A percentile compares a stretch with the other conserved stretches of the same genome.
Evolutionary conservation across 1,140 invertebrate genomes (phyloP).

Genomic region (Odontomachus brunneus): DNA sequence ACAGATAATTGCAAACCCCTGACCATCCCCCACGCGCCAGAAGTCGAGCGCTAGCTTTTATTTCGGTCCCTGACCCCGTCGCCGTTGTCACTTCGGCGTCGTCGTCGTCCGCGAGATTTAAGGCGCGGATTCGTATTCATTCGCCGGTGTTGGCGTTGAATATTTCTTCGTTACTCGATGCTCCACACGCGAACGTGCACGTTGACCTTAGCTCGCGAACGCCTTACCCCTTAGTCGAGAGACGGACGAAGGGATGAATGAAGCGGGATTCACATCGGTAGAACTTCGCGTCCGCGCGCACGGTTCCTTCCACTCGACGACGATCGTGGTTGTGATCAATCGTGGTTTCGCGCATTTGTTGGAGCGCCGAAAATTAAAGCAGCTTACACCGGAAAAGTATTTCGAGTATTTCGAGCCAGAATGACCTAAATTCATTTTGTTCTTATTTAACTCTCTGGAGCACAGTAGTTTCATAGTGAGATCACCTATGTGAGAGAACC

Average conservation of each 20-base stretch:
- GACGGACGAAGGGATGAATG: conserved; percentile 4
- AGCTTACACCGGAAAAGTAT: no score
- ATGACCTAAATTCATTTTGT: no score
- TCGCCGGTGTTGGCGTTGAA: conserved; percentile 40
- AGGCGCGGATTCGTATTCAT: conserved; percentile 57
- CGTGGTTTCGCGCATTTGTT: conserved; percentile 34
- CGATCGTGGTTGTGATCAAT: conserved; percentile 34
- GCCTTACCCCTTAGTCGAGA: not conserved
- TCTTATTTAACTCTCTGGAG: no score
- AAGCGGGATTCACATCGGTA: conserved; percentile 8
- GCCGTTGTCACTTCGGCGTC: no score
- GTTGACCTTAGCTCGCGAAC: not conserved
- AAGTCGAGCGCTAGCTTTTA: conserved; percentile 43
- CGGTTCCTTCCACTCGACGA: conserved; percentile 12
- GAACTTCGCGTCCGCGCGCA: conserved; percentile 22
- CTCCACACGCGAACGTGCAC: not conserved
- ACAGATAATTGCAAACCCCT: conserved; percentile 81
- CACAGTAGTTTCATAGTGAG: no score
- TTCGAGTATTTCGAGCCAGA: no score
- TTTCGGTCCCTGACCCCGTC: conserved; percentile 45
- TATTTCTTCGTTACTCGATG: conserved; percentile 48
- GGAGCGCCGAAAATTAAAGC: conserved; percentile 24
- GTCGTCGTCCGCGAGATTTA: conserved; percentile 38
- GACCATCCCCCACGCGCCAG: conserved; percentile 63
- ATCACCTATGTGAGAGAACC: no score